Conservation (phyloP, 30 jellyfish, hydroid and myxozoan genomes). For the Aurelia sp. region DNA sequence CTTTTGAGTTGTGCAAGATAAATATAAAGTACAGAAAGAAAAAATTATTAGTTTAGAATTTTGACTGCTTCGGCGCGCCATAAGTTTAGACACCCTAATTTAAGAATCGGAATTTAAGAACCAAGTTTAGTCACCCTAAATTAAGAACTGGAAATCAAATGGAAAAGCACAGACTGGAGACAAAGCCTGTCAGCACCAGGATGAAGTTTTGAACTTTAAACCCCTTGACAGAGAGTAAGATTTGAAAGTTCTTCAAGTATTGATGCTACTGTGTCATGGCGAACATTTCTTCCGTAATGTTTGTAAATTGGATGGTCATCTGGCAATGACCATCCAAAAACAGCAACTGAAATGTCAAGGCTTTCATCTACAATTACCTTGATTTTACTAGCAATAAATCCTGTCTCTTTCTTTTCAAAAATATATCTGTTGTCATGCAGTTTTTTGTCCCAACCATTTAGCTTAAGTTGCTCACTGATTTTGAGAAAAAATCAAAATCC, state of each 20-base stretch:
- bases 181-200: too few species aligned
- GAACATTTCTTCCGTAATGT: conserved; percentile 44
- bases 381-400: conserved; percentile 59
- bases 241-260: conserved; percentile 40
- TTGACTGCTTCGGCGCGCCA: too few species aligned
- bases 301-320: conserved; percentile 60
- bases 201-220: too few species aligned
- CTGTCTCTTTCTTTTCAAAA: conserved; percentile 60
- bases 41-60: too few species aligned
- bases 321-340: conserved; percentile 66
- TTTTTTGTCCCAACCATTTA: conserved; percentile 65
- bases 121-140: too few species aligned
- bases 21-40: too few species aligned
- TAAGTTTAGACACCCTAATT: too few species aligned
- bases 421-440: conserved; percentile 41
- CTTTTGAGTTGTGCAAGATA: too few species aligned
- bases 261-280: conserved; percentile 61
- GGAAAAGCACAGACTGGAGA: too few species aligned
- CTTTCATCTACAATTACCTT: conserved; percentile 61
- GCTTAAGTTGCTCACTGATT: conserved; percentile 66
- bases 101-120: too few species aligned
- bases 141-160: too few species aligned
- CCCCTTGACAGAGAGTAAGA: conserved; percentile 61
- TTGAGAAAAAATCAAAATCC: conserved; percentile 45
- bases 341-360: conserved; percentile 61